Conservation (phyloP, 2,113 vertebrate species). For the Anthoscopus minutus region DNA sequence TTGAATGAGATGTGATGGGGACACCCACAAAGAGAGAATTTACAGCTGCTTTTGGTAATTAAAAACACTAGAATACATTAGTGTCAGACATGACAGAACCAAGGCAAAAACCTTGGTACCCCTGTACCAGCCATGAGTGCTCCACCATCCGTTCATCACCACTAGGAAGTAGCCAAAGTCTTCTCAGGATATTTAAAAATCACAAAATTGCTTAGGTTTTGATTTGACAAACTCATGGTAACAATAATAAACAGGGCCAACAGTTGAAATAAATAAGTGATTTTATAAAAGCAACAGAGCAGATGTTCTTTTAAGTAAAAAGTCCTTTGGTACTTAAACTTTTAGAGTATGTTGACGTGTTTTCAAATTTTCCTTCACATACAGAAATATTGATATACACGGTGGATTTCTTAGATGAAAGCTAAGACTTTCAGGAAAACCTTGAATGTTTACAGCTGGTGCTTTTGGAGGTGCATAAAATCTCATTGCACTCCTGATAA, state of each 20-base stretch:
- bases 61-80: fast-evolving
- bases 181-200: neutral
- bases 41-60: neutral
- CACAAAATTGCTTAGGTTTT: neutral
- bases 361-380: neutral
- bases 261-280: neutral
- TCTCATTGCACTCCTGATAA: fast-evolving
- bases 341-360: fast-evolving
- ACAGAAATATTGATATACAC: neutral
- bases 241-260: neutral
- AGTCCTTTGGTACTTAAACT: neutral
- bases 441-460: neutral
- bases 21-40: neutral
- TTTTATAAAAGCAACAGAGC: neutral
- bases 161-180: fast-evolving
- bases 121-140: fast-evolving
- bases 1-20: neutral
- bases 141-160: neutral
- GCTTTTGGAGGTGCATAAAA: neutral
- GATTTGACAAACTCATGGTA: neutral
- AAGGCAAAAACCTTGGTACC: neutral
- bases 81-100: fast-evolving
- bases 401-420: neutral
- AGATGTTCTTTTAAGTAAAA: neutral
- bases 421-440: neutral